Evolutionary conservation across 2,113 vertebrate genomes (phyloP), one percentile per base, ranked within the genome.

Genomic region (Toxotes jaculatrix): DNA sequence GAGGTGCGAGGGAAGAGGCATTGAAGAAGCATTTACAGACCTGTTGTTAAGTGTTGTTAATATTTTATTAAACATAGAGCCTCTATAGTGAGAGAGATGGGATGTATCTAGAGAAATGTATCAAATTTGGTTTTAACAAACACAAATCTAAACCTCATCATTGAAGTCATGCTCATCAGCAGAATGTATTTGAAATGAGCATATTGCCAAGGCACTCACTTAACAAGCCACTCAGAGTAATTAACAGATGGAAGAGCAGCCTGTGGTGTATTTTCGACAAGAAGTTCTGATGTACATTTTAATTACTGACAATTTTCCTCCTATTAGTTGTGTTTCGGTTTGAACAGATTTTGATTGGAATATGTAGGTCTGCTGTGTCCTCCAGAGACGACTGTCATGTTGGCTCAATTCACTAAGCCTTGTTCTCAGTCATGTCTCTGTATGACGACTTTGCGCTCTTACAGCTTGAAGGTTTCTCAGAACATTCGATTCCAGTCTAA

Each of bases 201-300:
- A 64, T 49, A 82, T 79, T 62, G 59, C 68, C 23, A 55, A 80
- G 67, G 56, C 80, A 57, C 62, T 89, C 81, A 70, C 82, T 86
- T 83, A 88, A 91, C 64, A 68, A 91, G 64, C 63, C 80, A 82
- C 83, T 89, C 71, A 75, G 67, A 86, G 85, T 89, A 92, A 92
- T 89, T 88, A 93, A 82, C 93, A 92, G 91, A 92, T 90, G 92
- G 86, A 77, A 79, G 55, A 88, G 62, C 86, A 88, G 87, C 79
- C 83, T 90, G 88, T 87, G 87, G 89, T 87, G 81, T 70, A 68
- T 85, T 88, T 90, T 85, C 81, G 65, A 85, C 71, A 74, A 83
- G 59, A 89, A 85, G 47, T 89, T 84, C 70, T 90, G 81, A 89
- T 87, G 80, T 89, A 89, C 56, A 87, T 93, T 90, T 90, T 89